phyloP scores from a whole-genome alignment of 2,113 vertebrate species.

The Panthera uncia region DNA sequence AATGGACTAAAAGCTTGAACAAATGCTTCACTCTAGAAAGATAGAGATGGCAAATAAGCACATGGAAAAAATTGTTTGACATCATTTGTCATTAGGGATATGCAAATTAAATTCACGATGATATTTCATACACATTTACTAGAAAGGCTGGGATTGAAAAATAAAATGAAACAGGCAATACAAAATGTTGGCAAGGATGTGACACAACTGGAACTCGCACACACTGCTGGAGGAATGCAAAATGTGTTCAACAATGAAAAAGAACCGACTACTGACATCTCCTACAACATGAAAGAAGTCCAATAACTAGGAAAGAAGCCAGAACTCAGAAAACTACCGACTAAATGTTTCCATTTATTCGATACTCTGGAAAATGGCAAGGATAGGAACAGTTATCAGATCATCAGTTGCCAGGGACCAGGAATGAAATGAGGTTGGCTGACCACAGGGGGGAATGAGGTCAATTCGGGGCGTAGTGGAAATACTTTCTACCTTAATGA shows the following conservation, averaged over 20 bases:
- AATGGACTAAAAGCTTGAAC: background rate
- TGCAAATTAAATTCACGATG: background rate
- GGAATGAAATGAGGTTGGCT: background rate
- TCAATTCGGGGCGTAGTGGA: background rate
- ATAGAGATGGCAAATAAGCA: background rate
- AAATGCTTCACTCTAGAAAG: background rate
- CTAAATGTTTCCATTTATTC: background rate
- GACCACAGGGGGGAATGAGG: too few species aligned
- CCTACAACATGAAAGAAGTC: background rate
- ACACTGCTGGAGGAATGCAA: background rate
- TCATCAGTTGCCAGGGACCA: background rate
- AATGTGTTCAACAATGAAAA: background rate
- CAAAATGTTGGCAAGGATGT: background rate
- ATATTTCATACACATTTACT: background rate
- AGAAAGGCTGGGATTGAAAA: background rate
- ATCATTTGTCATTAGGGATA: background rate
- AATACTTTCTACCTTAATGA: background rate
- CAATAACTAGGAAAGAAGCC: background rate
- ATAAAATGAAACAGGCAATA: background rate
- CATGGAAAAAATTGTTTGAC: background rate
- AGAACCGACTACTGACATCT: background rate
- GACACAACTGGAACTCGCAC: background rate
- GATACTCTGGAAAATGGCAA: background rate
- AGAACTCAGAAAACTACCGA: background rate
- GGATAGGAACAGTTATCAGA: background rate